Percentiles rank a stretch among this genome's conserved stretches.
These are phyloP conservation scores for Monomorium pharaonis DNA, from an alignment of 1,140 invertebrate species.

Conservation along the genomic window DNA sequence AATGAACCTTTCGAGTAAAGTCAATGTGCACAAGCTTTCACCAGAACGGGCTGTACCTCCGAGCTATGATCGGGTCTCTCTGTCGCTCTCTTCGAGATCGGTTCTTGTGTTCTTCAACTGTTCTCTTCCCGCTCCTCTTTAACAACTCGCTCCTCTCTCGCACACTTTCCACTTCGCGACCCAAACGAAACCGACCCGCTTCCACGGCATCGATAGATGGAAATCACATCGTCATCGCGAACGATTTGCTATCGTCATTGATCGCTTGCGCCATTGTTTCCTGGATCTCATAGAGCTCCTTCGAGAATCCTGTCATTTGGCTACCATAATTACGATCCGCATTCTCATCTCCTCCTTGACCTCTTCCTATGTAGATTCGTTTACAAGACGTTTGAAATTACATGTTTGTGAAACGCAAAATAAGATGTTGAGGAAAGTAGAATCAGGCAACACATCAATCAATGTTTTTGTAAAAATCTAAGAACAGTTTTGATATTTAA, in stretches of 20 bases:
- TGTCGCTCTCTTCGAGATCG: constrained; percentile 33
- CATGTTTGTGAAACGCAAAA: constrained; percentile 1
- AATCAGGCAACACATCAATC: background rate
- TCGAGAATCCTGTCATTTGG: constrained; percentile 3
- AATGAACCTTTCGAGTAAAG: constrained; percentile 57
- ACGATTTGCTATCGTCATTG: constrained; percentile 23
- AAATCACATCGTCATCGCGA: constrained; percentile 26
- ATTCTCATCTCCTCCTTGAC: constrained; percentile 4
- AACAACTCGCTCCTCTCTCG: background rate
- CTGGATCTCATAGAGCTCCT: background rate
- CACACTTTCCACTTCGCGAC: constrained; percentile 40
- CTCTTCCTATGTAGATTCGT: constrained; percentile 5
- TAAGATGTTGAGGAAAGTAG: background rate
- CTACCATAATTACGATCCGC: background rate
- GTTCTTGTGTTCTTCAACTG: constrained; percentile 26
- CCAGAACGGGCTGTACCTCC: constrained; percentile 49
- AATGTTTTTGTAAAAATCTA: background rate
- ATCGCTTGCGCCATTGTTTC: constrained; percentile 36
- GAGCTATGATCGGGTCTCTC: constrained; percentile 54
- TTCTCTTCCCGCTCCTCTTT: constrained; percentile 47
- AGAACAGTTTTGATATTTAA: background rate
- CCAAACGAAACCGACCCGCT: constrained; percentile 34
- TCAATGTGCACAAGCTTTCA: constrained; percentile 65
- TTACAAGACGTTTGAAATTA: background rate
- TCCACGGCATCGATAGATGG: constrained; percentile 10